phyloP scores from a whole-genome alignment of 2,113 vertebrate genomes.

The Varanus komodoensis region DNA sequence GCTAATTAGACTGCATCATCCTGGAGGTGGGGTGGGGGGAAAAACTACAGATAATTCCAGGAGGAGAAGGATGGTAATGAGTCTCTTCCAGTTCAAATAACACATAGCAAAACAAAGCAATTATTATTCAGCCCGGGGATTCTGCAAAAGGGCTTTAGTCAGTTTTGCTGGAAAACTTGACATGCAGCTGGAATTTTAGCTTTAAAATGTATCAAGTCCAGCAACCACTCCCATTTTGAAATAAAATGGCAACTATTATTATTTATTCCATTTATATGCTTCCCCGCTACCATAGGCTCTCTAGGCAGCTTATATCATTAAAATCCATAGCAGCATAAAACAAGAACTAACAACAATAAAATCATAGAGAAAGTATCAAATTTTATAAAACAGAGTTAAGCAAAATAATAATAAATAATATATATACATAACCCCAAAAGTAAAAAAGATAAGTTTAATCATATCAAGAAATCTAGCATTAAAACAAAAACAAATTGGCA shows the following conservation, averaged over 20 bases:
- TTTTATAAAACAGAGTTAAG: too few species aligned
- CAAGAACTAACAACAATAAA: too few species aligned
- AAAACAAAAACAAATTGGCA: too few species aligned
- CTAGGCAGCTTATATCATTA: too few species aligned
- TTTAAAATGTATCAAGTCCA: not conserved
- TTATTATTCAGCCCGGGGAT: slow-evolving; percentile 25
- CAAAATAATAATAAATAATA: too few species aligned
- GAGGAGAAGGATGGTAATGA: slow-evolving; percentile 20
- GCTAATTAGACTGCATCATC: slow-evolving; percentile 23
- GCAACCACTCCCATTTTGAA: not conserved
- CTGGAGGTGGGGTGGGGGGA: not conserved
- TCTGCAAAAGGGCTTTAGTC: not conserved
- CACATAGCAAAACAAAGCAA: slow-evolving; percentile 29
- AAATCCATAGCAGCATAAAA: too few species aligned
- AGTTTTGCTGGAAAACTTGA: slow-evolving; percentile 2
- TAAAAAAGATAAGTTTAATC: too few species aligned
- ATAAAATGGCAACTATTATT: not conserved
- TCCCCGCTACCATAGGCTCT: too few species aligned
- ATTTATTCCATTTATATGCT: too few species aligned
- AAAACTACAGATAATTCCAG: slow-evolving; percentile 1
- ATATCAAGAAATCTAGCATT: too few species aligned
- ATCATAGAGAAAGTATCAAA: too few species aligned
- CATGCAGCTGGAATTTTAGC: not conserved
- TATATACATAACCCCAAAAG: too few species aligned
- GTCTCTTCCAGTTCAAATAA: slow-evolving; percentile 34